A percentile compares a stretch with the other conserved stretches of the same genome.
These are phyloP conservation scores for Ascaphus truei DNA, from an alignment of 2,113 vertebrate species.

Conservation along the genomic window DNA sequence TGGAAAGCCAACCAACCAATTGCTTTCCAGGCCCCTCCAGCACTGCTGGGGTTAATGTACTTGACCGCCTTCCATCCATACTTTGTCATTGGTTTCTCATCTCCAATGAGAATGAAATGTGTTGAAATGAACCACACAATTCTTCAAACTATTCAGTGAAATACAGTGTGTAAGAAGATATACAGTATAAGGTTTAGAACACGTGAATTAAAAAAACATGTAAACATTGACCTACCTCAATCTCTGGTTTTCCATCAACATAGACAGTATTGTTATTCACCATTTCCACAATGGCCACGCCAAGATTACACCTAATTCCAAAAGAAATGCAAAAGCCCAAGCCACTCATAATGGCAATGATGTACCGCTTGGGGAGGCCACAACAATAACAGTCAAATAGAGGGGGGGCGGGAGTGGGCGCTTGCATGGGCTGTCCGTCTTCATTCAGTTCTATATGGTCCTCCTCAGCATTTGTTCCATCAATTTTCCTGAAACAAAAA, in stretches of 20 bases:
- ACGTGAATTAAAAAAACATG: background rate
- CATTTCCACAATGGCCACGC: slow-evolving; percentile 97
- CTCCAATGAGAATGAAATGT: too few relatives aligned
- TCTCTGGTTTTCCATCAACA: slow-evolving; percentile 82
- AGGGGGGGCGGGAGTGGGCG: slow-evolving; percentile 20
- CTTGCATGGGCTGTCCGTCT: slow-evolving; percentile 74
- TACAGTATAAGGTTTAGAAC: background rate
- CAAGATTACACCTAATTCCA: slow-evolving; percentile 93
- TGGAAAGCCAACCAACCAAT: too few relatives aligned
- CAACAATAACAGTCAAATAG: slow-evolving; percentile 79
- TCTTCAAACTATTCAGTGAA: slow-evolving; percentile 5
- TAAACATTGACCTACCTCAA: slow-evolving; percentile 66
- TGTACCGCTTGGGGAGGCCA: slow-evolving; percentile 90
- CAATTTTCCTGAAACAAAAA: slow-evolving; percentile 73
- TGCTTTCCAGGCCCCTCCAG: too few relatives aligned
- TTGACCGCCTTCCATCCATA: too few relatives aligned
- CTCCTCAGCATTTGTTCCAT: slow-evolving; percentile 74
- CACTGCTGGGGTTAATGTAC: too few relatives aligned
- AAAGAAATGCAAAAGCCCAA: slow-evolving; percentile 99
- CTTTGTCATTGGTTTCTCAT: too few relatives aligned
- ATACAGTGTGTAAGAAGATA: background rate
- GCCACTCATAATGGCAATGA: slow-evolving; percentile 92
- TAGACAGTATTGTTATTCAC: slow-evolving; percentile 94
- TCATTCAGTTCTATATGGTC: slow-evolving; percentile 80
- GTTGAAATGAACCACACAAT: too few relatives aligned